These are phyloP conservation scores for Phalacrocorax aristotelis DNA, from an alignment of 2,113 vertebrate genomes.

Conservation along the genomic window DNA sequence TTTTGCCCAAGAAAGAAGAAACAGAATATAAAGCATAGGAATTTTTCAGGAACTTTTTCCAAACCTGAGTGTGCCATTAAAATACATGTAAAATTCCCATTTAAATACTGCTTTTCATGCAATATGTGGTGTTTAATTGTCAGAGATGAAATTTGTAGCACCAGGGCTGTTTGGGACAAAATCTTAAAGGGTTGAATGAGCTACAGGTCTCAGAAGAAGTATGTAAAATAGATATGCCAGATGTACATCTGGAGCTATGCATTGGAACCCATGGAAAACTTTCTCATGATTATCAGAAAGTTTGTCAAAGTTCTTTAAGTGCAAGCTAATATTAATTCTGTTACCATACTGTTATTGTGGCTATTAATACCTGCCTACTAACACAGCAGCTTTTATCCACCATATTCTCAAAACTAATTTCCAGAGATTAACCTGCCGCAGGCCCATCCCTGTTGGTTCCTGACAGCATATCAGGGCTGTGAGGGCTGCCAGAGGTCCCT, in stretches of 20 bases:
- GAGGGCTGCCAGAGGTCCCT: fast-evolving
- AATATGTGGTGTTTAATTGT: background rate
- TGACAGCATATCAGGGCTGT: background rate
- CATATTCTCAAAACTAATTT: background rate
- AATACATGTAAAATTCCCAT: background rate
- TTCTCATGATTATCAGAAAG: background rate
- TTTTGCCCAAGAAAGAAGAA: slow-evolving; percentile 4
- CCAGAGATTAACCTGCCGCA: background rate
- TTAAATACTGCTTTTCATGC: background rate
- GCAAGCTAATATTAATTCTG: background rate
- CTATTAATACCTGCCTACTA: background rate
- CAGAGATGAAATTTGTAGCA: background rate
- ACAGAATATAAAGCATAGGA: fast-evolving
- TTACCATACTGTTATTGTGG: background rate
- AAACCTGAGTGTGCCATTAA: background rate
- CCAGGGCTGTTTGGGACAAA: background rate
- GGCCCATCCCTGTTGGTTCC: fast-evolving
- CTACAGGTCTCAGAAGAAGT: background rate
- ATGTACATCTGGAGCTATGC: background rate
- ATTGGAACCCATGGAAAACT: background rate
- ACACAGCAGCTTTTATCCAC: background rate
- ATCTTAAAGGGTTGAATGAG: background rate
- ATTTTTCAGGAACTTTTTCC: background rate
- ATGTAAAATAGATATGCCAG: fast-evolving
- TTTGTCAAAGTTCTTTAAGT: background rate